Evolutionary conservation across 2,888 invertebrate species (phyloP).

Genomic region (Diaphora mendica): DNA sequence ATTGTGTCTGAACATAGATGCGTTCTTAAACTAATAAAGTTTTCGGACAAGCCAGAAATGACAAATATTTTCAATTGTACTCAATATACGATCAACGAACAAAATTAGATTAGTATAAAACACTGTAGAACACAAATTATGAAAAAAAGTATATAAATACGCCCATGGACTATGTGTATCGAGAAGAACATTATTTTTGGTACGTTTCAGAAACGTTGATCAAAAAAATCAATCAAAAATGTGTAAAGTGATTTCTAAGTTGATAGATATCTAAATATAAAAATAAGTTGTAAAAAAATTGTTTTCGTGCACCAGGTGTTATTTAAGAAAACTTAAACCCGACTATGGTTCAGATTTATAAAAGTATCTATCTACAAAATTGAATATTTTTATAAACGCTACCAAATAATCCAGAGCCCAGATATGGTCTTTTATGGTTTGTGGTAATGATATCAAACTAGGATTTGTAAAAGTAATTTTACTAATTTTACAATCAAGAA

Average conservation of each 20-base stretch:
- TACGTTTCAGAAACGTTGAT: conserved; percentile 59
- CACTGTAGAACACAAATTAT: conserved; percentile 2
- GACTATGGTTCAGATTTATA: conserved; percentile 7
- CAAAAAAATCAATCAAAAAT: conserved; percentile 40
- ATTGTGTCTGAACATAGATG: not conserved
- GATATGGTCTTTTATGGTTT: not conserved
- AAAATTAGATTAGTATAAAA: conserved; percentile 9
- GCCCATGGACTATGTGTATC: conserved; percentile 54
- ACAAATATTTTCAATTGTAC: not conserved
- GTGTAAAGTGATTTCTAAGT: conserved; percentile 47
- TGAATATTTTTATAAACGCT: too few relatives aligned
- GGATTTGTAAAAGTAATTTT: not conserved
- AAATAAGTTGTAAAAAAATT: conserved; percentile 45
- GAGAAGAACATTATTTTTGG: conserved; percentile 65
- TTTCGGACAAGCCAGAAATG: not conserved
- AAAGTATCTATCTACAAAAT: not conserved
- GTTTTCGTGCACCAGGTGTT: conserved; percentile 15
- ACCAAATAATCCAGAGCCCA: not conserved
- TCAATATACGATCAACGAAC: not conserved
- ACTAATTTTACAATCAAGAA: too few relatives aligned
- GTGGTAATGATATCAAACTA: not conserved
- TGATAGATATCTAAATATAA: conserved; percentile 44
- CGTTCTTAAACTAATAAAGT: not conserved
- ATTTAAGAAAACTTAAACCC: conserved; percentile 5
- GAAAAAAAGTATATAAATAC: conserved; percentile 35